phyloP scores from a whole-genome alignment of 1,140 invertebrate genomes.

The Acyrthosiphon pisum region DNA sequence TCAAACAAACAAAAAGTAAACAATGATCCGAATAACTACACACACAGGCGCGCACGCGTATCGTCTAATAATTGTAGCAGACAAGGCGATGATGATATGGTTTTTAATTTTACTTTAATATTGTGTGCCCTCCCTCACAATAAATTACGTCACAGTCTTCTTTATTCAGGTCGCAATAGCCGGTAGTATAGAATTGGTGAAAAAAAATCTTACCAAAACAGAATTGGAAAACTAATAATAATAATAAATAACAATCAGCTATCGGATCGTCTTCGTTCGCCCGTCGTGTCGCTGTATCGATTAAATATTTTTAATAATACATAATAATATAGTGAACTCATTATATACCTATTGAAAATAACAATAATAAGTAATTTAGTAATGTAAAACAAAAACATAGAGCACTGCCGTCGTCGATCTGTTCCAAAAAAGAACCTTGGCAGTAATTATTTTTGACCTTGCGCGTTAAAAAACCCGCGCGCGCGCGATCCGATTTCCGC shows the following conservation, averaged over 20 bases:
- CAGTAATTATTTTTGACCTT: slow-evolving; percentile 39
- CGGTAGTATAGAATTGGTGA: background rate
- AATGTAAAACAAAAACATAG: slow-evolving; percentile 4
- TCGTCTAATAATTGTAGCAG: background rate
- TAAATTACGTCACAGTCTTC: background rate
- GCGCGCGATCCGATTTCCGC: slow-evolving; percentile 16
- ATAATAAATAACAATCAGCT: slow-evolving; percentile 3
- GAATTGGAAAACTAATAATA: background rate
- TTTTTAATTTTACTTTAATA: background rate
- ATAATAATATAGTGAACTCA: background rate
- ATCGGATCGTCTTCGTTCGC: background rate
- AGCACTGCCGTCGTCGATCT: background rate
- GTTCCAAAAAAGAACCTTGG: slow-evolving; percentile 42
- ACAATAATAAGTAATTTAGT: background rate
- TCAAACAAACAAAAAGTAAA: background rate
- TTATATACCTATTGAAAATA: background rate
- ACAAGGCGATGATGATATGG: background rate
- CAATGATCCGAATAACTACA: background rate
- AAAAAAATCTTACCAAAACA: background rate
- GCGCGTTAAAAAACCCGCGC: background rate
- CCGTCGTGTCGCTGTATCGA: background rate
- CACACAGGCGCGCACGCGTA: background rate
- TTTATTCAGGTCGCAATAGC: background rate
- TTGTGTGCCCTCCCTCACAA: background rate
- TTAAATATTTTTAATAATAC: background rate